Base-by-base conservation (phyloP, 1,140 invertebrate species). In the Scaptomyza pallida region DNA sequence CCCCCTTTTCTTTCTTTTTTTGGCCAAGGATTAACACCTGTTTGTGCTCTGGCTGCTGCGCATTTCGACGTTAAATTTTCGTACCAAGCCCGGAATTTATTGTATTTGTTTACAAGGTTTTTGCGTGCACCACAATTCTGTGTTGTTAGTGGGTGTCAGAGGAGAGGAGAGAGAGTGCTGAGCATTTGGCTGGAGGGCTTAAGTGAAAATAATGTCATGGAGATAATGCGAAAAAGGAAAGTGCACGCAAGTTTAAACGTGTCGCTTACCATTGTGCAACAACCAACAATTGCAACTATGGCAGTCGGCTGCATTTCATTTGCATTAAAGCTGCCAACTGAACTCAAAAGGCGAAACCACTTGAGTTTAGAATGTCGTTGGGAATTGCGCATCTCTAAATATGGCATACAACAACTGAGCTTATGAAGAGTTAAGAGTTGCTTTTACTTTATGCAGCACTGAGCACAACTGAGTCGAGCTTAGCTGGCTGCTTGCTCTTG, bases 51-150 rank as follows among this genome's bases (percentile, higher is more conserved):
- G 35, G 68, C 43, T 68, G 69, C 50, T 50, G 62, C 52, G 48
- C 73, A 68, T 67, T 75, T 75, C 47, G 17, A 67, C 55, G 63
- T 72, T 67, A 54, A 72, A 72, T 72, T 75, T 54, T 37, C 12
- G n/a, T 30, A 30, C 64, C 77, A 85, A 85, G 81, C 81, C 77
- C 64, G 52, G 59, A 86, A 85, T 85, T 85, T 85, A 85, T 85
- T 86, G 77, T 85, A 73, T 86, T 85, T 85, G 81, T 85, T 85
- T 85, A 86, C 78, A 85, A 81, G 81, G 81, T 85, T 85, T 86
- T 76, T 85, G 82, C 81, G 82, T 86, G 80, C 77, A 78, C 63
- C 77, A 78, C 63, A 86, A 72, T 61, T 61, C 64, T 76, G 57
- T 52, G 57, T 60, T 67, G 4, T 3, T 8, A 10, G 16, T 8